phyloP scores from a whole-genome alignment of 2,797 vertebrate genomes.

The Sebastes hubbsi region DNA sequence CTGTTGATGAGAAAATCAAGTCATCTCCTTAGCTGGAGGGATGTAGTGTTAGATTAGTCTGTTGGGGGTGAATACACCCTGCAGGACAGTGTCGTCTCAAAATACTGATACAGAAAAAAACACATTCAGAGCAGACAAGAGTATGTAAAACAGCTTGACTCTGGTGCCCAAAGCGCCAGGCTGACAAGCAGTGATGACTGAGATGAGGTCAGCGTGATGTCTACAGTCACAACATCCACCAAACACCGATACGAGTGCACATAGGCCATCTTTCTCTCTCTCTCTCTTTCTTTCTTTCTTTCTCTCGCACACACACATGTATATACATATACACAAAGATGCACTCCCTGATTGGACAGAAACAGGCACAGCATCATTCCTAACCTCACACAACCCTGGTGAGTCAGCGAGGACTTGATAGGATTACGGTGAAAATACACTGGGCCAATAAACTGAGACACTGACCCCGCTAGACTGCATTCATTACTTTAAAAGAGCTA shows the following conservation, averaged over 20 bases:
- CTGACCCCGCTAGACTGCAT: constrained; percentile 27
- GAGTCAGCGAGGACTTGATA: constrained; percentile 46
- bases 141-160: constrained; percentile 58
- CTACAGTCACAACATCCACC: constrained; percentile 67
- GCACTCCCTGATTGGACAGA: constrained; percentile 56
- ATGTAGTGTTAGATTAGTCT: constrained; percentile 56
- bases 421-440: constrained; percentile 34
- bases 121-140: constrained; percentile 67
- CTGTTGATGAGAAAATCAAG: constrained; percentile 74
- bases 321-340: constrained; percentile 47
- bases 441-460: constrained; percentile 27
- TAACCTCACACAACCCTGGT: constrained; percentile 29
- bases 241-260: constrained; percentile 34
- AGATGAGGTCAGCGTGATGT: constrained; percentile 69
- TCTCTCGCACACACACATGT: constrained; percentile 38
- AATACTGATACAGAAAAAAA: constrained; percentile 56
- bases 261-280: background rate
- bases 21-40: constrained; percentile 69
- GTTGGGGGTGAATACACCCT: constrained; percentile 65
- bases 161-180: constrained; percentile 57
- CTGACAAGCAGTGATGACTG: constrained; percentile 65
- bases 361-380: constrained; percentile 45
- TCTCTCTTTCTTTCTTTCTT: background rate
- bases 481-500: constrained; percentile 45
- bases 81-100: constrained; percentile 51